Conservation (phyloP, 1,140 invertebrate species). For the Drosophila sp. region DNA sequence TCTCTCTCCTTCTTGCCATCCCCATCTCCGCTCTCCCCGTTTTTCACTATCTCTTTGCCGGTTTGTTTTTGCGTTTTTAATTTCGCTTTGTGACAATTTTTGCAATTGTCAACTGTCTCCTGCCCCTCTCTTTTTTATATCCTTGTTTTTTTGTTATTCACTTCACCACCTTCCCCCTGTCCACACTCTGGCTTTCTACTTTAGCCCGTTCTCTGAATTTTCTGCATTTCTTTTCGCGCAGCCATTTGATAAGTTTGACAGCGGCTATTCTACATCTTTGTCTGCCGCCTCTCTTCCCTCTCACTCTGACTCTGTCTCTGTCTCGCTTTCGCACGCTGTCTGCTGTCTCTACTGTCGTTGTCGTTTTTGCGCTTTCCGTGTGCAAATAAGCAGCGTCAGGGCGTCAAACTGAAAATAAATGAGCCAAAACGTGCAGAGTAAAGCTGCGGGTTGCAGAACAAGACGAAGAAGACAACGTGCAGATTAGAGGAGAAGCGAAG, state of each 20-base stretch:
- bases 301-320: slow-evolving; percentile 3
- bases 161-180: slow-evolving; percentile 9
- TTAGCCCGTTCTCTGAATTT: slow-evolving; percentile 24
- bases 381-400: slow-evolving; percentile 80
- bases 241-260: slow-evolving; percentile 82
- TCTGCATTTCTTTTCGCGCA: slow-evolving; percentile 59
- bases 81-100: slow-evolving; percentile 76
- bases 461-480: neutral
- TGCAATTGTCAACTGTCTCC: slow-evolving; percentile 70
- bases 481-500: too few species aligned
- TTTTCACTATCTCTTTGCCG: slow-evolving; percentile 20
- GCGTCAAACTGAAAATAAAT: slow-evolving; percentile 82
- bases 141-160: neutral
- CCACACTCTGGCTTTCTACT: slow-evolving; percentile 33
- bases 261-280: slow-evolving; percentile 68
- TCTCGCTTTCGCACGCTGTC: slow-evolving; percentile 8
- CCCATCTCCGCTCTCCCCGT: neutral
- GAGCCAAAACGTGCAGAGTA: slow-evolving; percentile 72
- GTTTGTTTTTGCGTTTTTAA: slow-evolving; percentile 80
- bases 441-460: slow-evolving; percentile 35
- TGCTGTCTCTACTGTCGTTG: slow-evolving; percentile 13
- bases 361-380: slow-evolving; percentile 57
- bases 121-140: neutral
- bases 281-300: slow-evolving; percentile 10
- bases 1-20: neutral